These are phyloP conservation scores for Strigamia transsilvanica DNA, from an alignment of 2,888 invertebrate genomes.

Conservation along the genomic window DNA sequence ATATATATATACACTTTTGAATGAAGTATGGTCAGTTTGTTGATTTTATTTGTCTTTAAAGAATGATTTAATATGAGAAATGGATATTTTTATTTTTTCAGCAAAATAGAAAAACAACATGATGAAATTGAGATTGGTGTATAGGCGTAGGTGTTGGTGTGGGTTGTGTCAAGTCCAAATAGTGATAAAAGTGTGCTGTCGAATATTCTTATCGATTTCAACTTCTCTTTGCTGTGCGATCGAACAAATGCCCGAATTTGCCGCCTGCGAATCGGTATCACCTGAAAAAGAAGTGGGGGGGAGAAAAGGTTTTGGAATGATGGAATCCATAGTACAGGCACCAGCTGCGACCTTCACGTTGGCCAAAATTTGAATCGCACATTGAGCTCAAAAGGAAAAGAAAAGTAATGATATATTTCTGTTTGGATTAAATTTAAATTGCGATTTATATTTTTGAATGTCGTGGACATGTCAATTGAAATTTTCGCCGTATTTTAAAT, in stretches of 20 bases:
- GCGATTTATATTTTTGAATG: background rate
- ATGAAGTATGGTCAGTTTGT: slow-evolving; percentile 1
- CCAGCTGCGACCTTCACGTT: slow-evolving; percentile 26
- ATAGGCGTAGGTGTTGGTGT: slow-evolving; percentile 1
- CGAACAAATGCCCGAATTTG: slow-evolving; percentile 49
- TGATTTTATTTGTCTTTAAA: background rate
- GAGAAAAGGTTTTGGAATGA: background rate
- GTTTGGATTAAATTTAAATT: slow-evolving; percentile 3
- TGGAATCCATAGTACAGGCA: background rate
- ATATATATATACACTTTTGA: background rate
- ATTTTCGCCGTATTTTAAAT: background rate
- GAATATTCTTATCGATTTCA: slow-evolving; percentile 49
- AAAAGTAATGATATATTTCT: background rate
- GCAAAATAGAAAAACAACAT: background rate
- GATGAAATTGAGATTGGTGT: background rate
- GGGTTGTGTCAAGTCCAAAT: slow-evolving; percentile 43
- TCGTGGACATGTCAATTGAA: background rate
- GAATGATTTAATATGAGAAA: background rate
- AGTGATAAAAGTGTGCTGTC: slow-evolving; percentile 47
- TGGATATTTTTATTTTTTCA: background rate
- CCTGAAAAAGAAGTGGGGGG: slow-evolving; percentile 13
- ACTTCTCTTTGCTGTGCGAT: slow-evolving; percentile 43
- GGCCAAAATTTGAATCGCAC: slow-evolving; percentile 26
- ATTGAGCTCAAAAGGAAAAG: background rate
- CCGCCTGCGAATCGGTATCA: slow-evolving; percentile 43